Percentiles rank a stretch among this genome's conserved stretches.
Conservation (phyloP, 2,888 invertebrate species). For the Apodemia mormo region DNA sequence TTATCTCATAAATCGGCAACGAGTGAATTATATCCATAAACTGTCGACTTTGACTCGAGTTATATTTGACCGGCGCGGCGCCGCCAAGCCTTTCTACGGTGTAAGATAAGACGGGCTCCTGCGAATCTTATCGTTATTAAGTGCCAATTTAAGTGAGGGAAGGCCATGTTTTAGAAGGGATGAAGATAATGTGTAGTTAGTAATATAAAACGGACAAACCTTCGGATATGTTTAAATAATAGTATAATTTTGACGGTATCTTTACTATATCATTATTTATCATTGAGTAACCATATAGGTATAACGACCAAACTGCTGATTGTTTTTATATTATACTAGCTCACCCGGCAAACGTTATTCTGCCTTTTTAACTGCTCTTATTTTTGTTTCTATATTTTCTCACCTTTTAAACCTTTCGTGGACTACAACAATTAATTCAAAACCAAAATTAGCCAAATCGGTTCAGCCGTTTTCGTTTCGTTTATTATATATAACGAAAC, state of each 20-base stretch:
- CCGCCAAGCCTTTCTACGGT: neutral
- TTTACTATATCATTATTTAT: no score
- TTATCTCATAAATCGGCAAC: neutral
- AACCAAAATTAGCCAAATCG: no score
- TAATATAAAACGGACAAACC: conserved; percentile 6
- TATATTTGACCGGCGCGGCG: conserved; percentile 14
- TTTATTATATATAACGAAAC: no score
- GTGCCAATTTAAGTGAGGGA: conserved; percentile 33
- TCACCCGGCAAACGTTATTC: no score
- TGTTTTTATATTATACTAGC: no score
- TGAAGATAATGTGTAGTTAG: conserved; percentile 30
- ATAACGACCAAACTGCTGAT: no score
- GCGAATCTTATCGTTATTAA: conserved; percentile 35
- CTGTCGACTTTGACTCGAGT: conserved; percentile 1
- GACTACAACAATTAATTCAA: no score
- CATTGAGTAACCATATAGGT: no score
- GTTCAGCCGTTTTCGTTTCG: no score
- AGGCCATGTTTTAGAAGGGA: conserved; percentile 33
- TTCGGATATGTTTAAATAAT: neutral
- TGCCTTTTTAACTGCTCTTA: no score
- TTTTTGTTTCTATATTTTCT: no score
- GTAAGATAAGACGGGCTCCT: conserved; percentile 25
- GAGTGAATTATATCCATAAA: conserved; percentile 11
- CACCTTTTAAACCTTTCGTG: no score
- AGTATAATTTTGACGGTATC: neutral